Evolutionary conservation across 2,113 vertebrate genomes (phyloP).

Genomic region (Centropus bengalensis): DNA sequence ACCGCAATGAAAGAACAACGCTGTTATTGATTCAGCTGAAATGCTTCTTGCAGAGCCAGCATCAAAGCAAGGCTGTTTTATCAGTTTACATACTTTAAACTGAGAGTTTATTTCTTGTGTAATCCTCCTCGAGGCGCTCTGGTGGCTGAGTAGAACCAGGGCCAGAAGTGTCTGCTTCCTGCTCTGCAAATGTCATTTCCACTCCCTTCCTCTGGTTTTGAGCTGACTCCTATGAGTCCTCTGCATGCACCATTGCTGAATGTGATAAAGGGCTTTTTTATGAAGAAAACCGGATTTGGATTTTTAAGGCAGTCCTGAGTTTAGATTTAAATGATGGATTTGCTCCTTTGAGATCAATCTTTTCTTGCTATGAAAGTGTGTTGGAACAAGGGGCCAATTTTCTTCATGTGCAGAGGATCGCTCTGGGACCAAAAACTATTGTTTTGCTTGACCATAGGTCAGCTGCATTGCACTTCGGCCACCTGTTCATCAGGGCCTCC

Average conservation of each 20-base stretch:
- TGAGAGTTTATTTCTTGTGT: conserved; percentile 47
- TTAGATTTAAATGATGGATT: background rate
- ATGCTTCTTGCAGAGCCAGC: conserved; percentile 56
- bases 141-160: conserved; percentile 21
- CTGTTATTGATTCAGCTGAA: conserved; percentile 61
- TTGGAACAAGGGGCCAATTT: background rate
- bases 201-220: background rate
- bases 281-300: background rate
- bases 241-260: background rate
- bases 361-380: background rate
- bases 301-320: background rate
- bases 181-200: conserved; percentile 44
- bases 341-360: background rate
- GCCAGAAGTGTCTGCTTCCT: conserved; percentile 33
- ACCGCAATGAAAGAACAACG: background rate
- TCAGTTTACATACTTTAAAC: conserved; percentile 67
- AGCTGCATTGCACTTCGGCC: background rate
- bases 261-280: background rate
- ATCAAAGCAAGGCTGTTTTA: conserved; percentile 69
- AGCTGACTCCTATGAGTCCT: background rate
- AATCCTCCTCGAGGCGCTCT: conserved; percentile 37
- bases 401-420: background rate
- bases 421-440: background rate
- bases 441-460: background rate
- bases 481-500: background rate